Conservation (phyloP, 2,797 vertebrate species). For the Apodemus agrarius region DNA sequence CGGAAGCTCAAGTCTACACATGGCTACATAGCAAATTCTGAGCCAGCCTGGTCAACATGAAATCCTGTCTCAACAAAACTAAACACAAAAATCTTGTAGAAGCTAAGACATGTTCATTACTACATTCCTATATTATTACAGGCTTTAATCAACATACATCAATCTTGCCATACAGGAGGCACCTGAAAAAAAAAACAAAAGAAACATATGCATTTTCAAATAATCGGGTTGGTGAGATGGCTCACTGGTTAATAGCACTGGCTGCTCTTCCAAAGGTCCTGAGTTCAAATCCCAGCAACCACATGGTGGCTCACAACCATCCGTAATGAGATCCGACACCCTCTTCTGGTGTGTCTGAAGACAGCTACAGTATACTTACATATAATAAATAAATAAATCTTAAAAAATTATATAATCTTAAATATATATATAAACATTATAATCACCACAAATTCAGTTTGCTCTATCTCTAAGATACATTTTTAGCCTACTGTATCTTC, state of each 20-base stretch:
- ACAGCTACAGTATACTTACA: too few relatives aligned
- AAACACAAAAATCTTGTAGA: background rate
- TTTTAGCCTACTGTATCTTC: background rate
- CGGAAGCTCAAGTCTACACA: background rate
- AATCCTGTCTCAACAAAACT: background rate
- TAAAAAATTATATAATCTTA: too few relatives aligned
- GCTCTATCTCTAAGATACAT: background rate
- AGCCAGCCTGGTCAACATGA: background rate
- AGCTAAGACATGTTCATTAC: background rate
- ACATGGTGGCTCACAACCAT: too few relatives aligned
- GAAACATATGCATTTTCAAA: background rate
- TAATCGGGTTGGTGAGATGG: too few relatives aligned
- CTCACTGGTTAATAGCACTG: too few relatives aligned
- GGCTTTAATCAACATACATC: background rate
- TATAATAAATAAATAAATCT: too few relatives aligned
- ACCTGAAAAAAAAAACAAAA: background rate
- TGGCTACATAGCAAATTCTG: background rate
- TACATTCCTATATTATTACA: background rate
- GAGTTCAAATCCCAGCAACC: too few relatives aligned
- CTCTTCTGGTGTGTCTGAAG: too few relatives aligned
- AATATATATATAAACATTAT: too few relatives aligned
- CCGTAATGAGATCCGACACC: too few relatives aligned
- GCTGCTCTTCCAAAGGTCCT: too few relatives aligned
- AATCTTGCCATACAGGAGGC: background rate
- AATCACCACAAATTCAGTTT: background rate